These are phyloP conservation scores for Tenthredo distinguenda DNA, from an alignment of 2,888 invertebrate genomes.

Conservation along the genomic window DNA sequence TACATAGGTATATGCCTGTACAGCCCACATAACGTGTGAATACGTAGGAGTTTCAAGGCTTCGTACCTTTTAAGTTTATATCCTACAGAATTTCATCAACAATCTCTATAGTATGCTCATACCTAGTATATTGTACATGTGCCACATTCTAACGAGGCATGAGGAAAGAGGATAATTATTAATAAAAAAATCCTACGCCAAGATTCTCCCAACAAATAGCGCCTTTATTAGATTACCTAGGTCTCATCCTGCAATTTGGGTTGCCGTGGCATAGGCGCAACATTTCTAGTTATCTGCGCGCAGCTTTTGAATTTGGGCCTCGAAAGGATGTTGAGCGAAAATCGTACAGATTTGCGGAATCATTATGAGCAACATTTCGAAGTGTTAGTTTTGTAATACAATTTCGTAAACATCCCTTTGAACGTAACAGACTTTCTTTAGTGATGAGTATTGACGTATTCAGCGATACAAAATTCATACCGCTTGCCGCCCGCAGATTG, in stretches of 20 bases:
- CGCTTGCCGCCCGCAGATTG: background rate
- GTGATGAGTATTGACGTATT: background rate
- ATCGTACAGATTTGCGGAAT: background rate
- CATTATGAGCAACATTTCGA: background rate
- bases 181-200: background rate
- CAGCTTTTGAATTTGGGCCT: background rate
- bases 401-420: background rate
- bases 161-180: background rate
- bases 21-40: conserved; percentile 1
- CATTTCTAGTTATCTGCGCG: background rate
- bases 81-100: background rate
- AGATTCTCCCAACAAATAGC: background rate
- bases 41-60: conserved; percentile 33
- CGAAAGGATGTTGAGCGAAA: background rate
- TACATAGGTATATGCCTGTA: background rate
- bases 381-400: background rate
- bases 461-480: background rate
- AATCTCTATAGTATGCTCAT: background rate
- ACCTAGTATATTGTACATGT: background rate
- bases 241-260: background rate
- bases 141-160: background rate
- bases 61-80: conserved; percentile 2
- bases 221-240: background rate
- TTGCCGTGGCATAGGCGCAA: background rate
- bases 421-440: background rate